Base-by-base conservation (phyloP, 2,888 invertebrate species). In the Heliconius ethilla region DNA sequence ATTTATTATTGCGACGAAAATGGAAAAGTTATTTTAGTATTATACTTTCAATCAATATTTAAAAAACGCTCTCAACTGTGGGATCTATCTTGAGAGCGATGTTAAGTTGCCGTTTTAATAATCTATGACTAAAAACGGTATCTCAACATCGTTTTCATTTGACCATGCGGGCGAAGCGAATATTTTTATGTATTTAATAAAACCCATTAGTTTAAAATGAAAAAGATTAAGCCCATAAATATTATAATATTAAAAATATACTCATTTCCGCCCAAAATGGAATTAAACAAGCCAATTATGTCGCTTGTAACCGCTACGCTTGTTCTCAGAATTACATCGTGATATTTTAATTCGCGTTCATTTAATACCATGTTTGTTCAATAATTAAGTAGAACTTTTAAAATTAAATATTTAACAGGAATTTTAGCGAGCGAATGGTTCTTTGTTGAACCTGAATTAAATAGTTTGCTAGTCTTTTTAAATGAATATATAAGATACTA, bases 211-310 rank as follows among this genome's bases (percentile, higher is more conserved):
- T 29, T 13, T 4, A 65, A 27, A 65, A 18, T 65, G 13, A 65
- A 65, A 65, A 65, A 13, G 7, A 15, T 29, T 29, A 65, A 65
- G 15, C 18, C 11, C 63, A 15, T 65, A 67, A 37, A 13, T 67
- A 67, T 67, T 67, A n/a, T 1, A 67, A 67, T 67, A 40, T 7
- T 6, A 63, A 63, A 27, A 18, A 51, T 2, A 29, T 70, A 7
- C 45, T 45, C 40, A 51, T 76, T 70, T 76, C 33, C 59, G 6
- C 15, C 3, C 29, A 63, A 70, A 70, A 63, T 63, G 29, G 10
- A 63, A 70, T 76, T 76, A 62, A 79, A 78, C 72, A 72, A 75
- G 75, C 37, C 77, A 75, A 77, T 78, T 79, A 72, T 67, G 66
- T 66, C 51, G 51, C 63, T 70, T 62, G 63, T 73, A 75, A 73